Conservation (phyloP, 2,113 vertebrate genomes). For the Athene cunicularia region DNA sequence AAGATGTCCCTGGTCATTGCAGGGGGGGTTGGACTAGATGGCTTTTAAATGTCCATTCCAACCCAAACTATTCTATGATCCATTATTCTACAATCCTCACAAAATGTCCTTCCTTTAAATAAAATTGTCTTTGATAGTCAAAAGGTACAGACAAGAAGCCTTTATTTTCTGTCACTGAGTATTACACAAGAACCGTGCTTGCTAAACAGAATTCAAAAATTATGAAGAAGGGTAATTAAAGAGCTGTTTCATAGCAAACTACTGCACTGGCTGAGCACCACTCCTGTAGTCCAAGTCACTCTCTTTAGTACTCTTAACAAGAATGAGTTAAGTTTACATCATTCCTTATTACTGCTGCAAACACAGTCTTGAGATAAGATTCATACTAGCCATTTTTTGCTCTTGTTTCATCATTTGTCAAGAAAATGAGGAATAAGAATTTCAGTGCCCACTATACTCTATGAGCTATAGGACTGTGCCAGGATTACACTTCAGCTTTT, state of each 20-base stretch:
- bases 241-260: neutral
- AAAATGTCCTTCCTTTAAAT: neutral
- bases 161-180: neutral
- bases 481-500: slow-evolving; percentile 23
- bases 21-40: neutral
- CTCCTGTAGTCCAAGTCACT: neutral
- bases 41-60: neutral
- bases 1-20: neutral
- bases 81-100: neutral
- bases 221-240: neutral
- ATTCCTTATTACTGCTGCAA: neutral
- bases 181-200: neutral
- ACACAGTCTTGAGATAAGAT: slow-evolving; percentile 28
- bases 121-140: neutral
- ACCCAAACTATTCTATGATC: neutral
- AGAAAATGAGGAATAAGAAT: slow-evolving; percentile 68
- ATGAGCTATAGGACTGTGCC: slow-evolving; percentile 34
- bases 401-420: slow-evolving; percentile 59
- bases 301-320: neutral
- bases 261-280: neutral
- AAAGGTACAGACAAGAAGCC: neutral
- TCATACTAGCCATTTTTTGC: slow-evolving; percentile 50
- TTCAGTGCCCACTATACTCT: slow-evolving; percentile 11
- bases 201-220: neutral
- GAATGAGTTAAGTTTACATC: neutral